Conservation (phyloP, 2,797 vertebrate species). For the Halcyon leucocephala region DNA sequence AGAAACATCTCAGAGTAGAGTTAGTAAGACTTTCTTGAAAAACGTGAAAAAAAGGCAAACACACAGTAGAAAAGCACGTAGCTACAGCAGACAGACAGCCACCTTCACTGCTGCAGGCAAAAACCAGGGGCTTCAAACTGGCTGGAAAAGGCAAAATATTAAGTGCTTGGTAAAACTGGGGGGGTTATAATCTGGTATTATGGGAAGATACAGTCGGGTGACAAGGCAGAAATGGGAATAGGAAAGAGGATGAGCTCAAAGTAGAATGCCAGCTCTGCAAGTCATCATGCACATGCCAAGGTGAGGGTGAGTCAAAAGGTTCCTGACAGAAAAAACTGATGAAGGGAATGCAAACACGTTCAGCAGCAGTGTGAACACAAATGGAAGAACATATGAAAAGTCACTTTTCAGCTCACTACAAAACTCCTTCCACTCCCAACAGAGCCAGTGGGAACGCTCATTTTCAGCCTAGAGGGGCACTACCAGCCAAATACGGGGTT, state of each 20-base stretch:
- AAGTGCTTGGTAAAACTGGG: rapidly evolving
- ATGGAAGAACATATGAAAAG: rapidly evolving
- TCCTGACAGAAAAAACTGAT: background rate
- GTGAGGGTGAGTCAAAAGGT: background rate
- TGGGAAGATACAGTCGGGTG: background rate
- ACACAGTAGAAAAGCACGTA: rapidly evolving
- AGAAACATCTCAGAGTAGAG: background rate
- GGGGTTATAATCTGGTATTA: rapidly evolving
- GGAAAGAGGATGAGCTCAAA: background rate
- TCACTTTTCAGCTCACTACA: background rate
- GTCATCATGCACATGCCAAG: rapidly evolving
- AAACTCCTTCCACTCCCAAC: rapidly evolving
- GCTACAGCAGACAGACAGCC: background rate
- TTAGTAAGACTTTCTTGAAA: too few species aligned
- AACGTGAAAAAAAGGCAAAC: background rate
- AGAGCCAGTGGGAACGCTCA: rapidly evolving
- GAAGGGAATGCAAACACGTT: background rate
- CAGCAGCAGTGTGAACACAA: background rate
- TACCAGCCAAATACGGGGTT: background rate
- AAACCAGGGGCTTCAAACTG: background rate
- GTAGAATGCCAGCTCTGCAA: background rate
- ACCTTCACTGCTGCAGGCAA: background rate
- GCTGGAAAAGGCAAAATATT: background rate
- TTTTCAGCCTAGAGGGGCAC: background rate
- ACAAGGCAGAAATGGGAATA: background rate